phyloP scores from a whole-genome alignment of 2,113 vertebrate species.

The Columba janthina region DNA sequence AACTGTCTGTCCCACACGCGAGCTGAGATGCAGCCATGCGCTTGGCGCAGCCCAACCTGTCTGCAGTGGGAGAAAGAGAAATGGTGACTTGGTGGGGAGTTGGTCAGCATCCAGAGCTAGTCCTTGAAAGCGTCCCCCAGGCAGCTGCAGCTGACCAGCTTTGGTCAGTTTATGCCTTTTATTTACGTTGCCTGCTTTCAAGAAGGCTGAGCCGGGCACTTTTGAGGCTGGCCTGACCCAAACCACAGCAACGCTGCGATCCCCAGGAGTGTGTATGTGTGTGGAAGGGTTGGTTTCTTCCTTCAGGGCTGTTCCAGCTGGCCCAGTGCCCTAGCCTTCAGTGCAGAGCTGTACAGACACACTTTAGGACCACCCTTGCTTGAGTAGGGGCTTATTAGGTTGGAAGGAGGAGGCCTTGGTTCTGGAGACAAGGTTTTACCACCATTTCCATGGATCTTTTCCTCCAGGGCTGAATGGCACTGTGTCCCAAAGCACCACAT shows the following conservation, averaged over 20 bases:
- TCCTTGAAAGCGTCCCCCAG: fast-evolving
- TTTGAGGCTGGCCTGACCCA: background rate
- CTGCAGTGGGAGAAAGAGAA: background rate
- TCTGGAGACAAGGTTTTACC: background rate
- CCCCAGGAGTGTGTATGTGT: background rate
- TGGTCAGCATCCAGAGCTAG: background rate
- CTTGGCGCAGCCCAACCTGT: background rate
- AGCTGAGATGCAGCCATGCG: background rate
- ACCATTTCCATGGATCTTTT: background rate
- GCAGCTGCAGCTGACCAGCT: background rate
- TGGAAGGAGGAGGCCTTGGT: background rate
- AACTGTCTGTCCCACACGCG: background rate
- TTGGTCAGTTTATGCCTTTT: background rate
- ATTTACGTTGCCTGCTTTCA: background rate
- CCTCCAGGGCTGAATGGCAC: background rate
- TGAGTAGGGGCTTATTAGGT: background rate
- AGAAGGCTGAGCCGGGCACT: background rate
- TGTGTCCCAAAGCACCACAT: background rate
- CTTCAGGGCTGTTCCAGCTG: background rate
- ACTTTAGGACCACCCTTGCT: background rate
- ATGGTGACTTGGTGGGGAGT: background rate
- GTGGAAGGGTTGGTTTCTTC: background rate
- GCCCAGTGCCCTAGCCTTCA: background rate
- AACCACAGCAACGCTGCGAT: background rate
- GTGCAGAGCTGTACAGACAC: background rate